These are phyloP conservation scores for Loriculus beryllinus DNA, from an alignment of 2,797 vertebrate genomes.

Conservation along the genomic window DNA sequence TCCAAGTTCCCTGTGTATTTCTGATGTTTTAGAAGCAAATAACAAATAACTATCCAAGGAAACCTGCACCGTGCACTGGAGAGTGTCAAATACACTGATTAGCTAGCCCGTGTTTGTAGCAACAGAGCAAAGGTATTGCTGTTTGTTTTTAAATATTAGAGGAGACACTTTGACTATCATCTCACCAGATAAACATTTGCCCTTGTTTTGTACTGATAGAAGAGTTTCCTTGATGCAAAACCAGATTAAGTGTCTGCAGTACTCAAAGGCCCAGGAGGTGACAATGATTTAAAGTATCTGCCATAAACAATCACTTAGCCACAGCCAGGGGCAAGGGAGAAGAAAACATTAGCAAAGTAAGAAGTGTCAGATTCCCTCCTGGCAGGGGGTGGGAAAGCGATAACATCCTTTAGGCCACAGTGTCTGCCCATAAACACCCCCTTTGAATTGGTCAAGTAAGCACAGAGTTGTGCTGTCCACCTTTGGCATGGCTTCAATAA, in stretches of 20 bases:
- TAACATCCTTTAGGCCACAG: conserved; percentile 61
- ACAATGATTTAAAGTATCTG: conserved; percentile 67
- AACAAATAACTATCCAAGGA: neutral
- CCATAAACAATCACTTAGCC: conserved; percentile 70
- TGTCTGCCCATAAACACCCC: conserved; percentile 44
- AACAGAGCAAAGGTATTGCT: neutral
- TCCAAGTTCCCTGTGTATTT: neutral
- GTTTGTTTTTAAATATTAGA: conserved; percentile 59
- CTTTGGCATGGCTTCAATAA: conserved; percentile 54
- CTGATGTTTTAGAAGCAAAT: neutral
- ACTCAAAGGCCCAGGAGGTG: conserved; percentile 59
- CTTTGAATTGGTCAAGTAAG: conserved; percentile 57
- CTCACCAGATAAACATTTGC: conserved; percentile 50
- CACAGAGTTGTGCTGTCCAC: conserved; percentile 18
- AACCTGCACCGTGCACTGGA: neutral
- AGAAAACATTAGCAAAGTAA: conserved; percentile 65
- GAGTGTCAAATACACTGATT: neutral
- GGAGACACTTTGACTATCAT: conserved; percentile 42
- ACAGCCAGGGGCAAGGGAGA: conserved; percentile 59
- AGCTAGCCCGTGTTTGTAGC: neutral
- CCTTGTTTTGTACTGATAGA: conserved; percentile 36
- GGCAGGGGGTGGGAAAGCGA: conserved; percentile 67
- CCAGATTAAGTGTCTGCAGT: neutral
- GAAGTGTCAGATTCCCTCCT: conserved; percentile 68
- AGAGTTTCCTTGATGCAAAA: conserved; percentile 45